Conservation (phyloP, 37 sponge, comb jelly and placozoan genomes). For the Tethya wilhelma region DNA sequence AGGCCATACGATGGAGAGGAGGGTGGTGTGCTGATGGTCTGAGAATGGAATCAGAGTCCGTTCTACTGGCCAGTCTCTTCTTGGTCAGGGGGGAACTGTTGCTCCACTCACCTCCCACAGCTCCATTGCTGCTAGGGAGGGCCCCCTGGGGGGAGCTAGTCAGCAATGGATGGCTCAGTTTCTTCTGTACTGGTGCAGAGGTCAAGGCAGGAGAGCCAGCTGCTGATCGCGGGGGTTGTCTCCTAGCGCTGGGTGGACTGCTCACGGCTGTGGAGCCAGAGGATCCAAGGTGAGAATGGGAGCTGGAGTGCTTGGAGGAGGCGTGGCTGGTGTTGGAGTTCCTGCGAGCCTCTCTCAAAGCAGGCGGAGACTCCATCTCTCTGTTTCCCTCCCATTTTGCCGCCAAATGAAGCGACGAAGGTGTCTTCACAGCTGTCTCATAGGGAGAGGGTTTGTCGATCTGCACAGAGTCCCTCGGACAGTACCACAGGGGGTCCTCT, state of each 20-base stretch:
- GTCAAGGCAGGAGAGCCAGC: too few relatives aligned
- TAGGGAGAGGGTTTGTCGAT: background rate
- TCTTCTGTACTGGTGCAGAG: too few relatives aligned
- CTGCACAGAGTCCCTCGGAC: constrained; percentile 3
- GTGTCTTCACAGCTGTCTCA: background rate
- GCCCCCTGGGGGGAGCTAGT: too few relatives aligned
- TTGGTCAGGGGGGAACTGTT: too few relatives aligned
- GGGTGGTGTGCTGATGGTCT: too few relatives aligned
- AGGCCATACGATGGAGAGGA: too few relatives aligned
- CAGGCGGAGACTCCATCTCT: background rate
- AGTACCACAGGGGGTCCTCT: constrained; percentile 35
- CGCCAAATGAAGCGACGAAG: background rate
- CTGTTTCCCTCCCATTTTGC: background rate
- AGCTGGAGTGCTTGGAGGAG: background rate
- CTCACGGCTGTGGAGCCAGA: background rate
- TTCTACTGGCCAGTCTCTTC: too few relatives aligned
- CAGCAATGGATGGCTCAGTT: too few relatives aligned
- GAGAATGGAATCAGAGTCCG: too few relatives aligned
- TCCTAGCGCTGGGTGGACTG: background rate
- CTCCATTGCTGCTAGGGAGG: too few relatives aligned
- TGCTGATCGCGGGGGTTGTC: too few relatives aligned
- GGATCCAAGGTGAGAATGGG: background rate
- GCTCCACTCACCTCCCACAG: too few relatives aligned
- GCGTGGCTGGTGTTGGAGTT: background rate
- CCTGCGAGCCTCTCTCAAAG: background rate